A percentile compares a stretch with the other conserved stretches of the same genome.
Evolutionary conservation across 2,113 vertebrate genomes (phyloP).

Genomic region (Engraulis encrasicolus): DNA sequence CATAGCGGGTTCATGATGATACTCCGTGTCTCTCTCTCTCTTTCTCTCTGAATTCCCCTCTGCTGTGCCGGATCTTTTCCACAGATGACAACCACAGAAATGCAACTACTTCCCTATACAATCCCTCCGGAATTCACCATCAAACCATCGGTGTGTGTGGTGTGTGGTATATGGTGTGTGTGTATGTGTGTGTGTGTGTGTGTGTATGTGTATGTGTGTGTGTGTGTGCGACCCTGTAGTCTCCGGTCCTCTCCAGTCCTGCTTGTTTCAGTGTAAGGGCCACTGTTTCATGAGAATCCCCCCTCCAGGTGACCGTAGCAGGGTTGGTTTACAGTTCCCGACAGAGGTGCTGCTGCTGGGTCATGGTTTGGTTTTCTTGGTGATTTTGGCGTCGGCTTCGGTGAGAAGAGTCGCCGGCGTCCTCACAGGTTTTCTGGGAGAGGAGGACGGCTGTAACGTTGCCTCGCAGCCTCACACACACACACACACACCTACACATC

Average conservation of each 20-base stretch:
- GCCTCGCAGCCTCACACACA: too few species aligned
- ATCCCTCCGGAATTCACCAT: slow-evolving; percentile 12
- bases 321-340: background rate
- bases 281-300: slow-evolving; percentile 32
- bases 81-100: slow-evolving; percentile 39
- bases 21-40: too few species aligned
- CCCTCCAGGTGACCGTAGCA: background rate
- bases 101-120: background rate
- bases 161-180: too few species aligned
- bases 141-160: slow-evolving; percentile 24
- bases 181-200: too few species aligned
- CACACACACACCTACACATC: background rate
- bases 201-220: too few species aligned
- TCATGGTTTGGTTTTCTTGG: slow-evolving; percentile 50
- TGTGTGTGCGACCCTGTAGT: too few species aligned
- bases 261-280: slow-evolving; percentile 42
- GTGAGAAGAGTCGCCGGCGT: slow-evolving; percentile 30
- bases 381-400: background rate
- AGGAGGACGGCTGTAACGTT: slow-evolving; percentile 43
- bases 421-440: slow-evolving; percentile 50
- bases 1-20: slow-evolving; percentile 77
- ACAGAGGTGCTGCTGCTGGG: slow-evolving; percentile 20
- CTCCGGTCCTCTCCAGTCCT: background rate
- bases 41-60: too few species aligned
- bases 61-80: background rate